Percentiles rank a stretch among this genome's conserved stretches.
Evolutionary conservation across 1,140 invertebrate genomes (phyloP).

Genomic region (Charaxes varanes): DNA sequence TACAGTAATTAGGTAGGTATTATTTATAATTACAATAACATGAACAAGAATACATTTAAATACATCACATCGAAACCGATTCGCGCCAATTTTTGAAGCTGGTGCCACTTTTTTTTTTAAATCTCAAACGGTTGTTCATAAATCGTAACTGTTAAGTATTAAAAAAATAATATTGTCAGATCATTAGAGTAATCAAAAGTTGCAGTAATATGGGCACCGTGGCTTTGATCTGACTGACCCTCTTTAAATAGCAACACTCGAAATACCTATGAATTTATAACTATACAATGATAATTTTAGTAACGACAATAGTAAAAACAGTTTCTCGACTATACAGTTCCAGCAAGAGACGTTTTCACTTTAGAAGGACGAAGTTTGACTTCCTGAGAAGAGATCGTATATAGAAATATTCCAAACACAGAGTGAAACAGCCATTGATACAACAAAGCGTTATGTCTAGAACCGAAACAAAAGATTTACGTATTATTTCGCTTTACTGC

Average conservation of each 20-base stretch:
- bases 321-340: too few relatives aligned
- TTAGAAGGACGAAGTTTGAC: conserved; percentile 20
- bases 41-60: conserved; percentile 65
- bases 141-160: not conserved
- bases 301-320: conserved; percentile 11
- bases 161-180: not conserved
- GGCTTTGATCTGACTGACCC: conserved; percentile 6
- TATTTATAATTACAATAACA: conserved; percentile 65
- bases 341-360: too few relatives aligned
- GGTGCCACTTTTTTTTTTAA: conserved; percentile 19
- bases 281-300: conserved; percentile 8
- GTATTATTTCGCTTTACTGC: too few relatives aligned
- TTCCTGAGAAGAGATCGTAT: conserved; percentile 6
- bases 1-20: conserved; percentile 58
- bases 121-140: too few relatives aligned
- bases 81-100: conserved; percentile 36
- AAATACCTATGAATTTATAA: conserved; percentile 9
- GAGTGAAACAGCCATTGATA: too few relatives aligned
- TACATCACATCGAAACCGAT: conserved; percentile 49
- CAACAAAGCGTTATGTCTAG: too few relatives aligned
- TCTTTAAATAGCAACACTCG: conserved; percentile 15
- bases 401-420: too few relatives aligned
- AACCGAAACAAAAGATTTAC: too few relatives aligned
- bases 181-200: not conserved
- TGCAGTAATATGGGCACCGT: conserved; percentile 3